Base-by-base conservation (phyloP, 1,140 invertebrate genomes). In the Sarcophaga peregrina region DNA sequence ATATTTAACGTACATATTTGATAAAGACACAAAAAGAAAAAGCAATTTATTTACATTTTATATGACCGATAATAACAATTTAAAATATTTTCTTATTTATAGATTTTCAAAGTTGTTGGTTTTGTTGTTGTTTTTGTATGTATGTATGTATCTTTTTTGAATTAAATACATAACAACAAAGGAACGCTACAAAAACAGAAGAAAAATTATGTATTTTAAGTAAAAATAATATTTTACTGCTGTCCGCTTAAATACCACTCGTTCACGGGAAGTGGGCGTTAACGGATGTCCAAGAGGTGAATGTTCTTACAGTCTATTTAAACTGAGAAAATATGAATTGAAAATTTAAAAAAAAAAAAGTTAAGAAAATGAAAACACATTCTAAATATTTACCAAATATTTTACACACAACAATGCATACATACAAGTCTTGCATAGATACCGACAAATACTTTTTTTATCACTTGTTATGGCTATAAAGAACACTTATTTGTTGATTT, bases 41-140 rank as follows among this genome's bases (percentile, higher is more conserved):
- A 58, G 15, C 54, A 58, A 58, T 58, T 58, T 58, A 58, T 58
- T 58, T 58, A 58, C 54, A 58, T 58, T 58, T n/a, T n/a, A n/a
- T 58, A 15, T 58, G 54, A 15, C 54, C 54, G 54, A 58, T 58
- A 58, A n/a, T 58, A n/a, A n/a, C n/a, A n/a, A 58, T 58, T 58
- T 58, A 58, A 37, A n/a, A 58, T 58, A 58, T n/a, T 58, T 37
- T 58, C 6, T 58, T 58, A 58, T 58, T 58, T 58, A 58, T 58
- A 58, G 54, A 58, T 58, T 58, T 37, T 37, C 25, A 37, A 15
- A 15, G 54, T 58, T 58, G 54, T 58, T 58, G 54, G 6, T 58
- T 7, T 58, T 58, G 54, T 58, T 58, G 54, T 58, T 58, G 54
- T 58, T 58, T 7, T 58, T 58, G 0, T 58, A 4, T 37, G 25